phyloP scores from a whole-genome alignment of 2,888 invertebrate species.

The Noctua janthina region DNA sequence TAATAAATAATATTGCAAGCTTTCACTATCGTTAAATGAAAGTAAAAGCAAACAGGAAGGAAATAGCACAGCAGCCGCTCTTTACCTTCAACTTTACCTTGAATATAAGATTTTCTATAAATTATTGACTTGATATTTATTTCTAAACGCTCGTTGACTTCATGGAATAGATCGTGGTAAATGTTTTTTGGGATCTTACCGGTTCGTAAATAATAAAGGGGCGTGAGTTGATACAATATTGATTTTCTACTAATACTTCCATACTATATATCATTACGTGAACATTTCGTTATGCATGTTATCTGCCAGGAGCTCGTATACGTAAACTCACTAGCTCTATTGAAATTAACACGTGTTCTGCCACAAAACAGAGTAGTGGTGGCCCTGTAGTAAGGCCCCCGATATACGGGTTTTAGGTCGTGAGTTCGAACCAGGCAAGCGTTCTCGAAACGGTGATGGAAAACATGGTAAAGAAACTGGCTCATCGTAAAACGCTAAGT shows the following conservation, averaged over 20 bases:
- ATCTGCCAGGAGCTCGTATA: neutral
- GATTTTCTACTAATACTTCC: neutral
- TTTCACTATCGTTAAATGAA: constrained; percentile 31
- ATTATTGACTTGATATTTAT: neutral
- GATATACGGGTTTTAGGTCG: neutral
- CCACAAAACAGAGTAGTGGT: neutral
- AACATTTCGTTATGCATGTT: neutral
- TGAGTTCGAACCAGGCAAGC: neutral
- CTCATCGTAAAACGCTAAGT: neutral
- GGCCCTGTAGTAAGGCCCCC: neutral
- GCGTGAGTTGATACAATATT: neutral
- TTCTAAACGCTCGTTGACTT: neutral
- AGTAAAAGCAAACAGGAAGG: constrained; percentile 25
- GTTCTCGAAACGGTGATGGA: neutral
- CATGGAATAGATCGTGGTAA: neutral
- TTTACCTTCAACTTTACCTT: neutral
- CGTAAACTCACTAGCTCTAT: neutral
- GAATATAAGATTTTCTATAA: neutral
- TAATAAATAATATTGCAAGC: constrained; percentile 1
- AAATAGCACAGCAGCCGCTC: neutral
- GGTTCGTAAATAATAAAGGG: no score
- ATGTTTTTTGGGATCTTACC: neutral
- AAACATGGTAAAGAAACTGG: neutral
- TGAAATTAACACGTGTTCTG: neutral
- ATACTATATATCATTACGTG: neutral